These are phyloP conservation scores for Stomatorhinus walkeri DNA, from an alignment of 2,797 vertebrate genomes.

Conservation along the genomic window DNA sequence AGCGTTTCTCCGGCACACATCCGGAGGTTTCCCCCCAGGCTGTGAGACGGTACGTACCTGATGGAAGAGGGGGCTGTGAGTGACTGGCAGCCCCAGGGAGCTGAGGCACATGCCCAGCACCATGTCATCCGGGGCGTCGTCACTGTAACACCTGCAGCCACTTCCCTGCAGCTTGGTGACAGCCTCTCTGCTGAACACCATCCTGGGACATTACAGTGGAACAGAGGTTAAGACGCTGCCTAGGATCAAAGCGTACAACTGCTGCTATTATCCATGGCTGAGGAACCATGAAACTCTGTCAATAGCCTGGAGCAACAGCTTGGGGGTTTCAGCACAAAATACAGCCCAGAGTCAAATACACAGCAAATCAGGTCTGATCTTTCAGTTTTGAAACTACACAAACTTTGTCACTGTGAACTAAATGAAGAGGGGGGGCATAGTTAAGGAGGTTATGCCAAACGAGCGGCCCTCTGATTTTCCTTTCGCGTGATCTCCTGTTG, in stretches of 20 bases:
- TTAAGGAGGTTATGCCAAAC: neutral
- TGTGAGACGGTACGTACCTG: constrained; percentile 61
- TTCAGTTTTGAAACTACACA: neutral
- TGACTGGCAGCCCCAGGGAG: constrained; percentile 75
- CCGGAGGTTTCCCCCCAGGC: neutral
- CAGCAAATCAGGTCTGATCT: neutral
- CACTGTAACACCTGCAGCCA: constrained; percentile 88
- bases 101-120: constrained; percentile 95
- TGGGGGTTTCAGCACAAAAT: neutral
- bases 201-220: constrained; percentile 55
- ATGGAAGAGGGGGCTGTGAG: constrained; percentile 90
- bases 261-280: neutral
- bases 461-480: neutral
- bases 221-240: neutral
- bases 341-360: neutral
- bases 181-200: constrained; percentile 87
- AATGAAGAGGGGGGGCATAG: neutral
- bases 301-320: neutral
- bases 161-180: constrained; percentile 72
- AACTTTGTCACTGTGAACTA: neutral
- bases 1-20: neutral
- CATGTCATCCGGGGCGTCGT: constrained; percentile 93
- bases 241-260: neutral
- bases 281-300: neutral
- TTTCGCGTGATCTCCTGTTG: neutral